Conservation (phyloP, 2,797 vertebrate species). For the Hydrophis major region DNA sequence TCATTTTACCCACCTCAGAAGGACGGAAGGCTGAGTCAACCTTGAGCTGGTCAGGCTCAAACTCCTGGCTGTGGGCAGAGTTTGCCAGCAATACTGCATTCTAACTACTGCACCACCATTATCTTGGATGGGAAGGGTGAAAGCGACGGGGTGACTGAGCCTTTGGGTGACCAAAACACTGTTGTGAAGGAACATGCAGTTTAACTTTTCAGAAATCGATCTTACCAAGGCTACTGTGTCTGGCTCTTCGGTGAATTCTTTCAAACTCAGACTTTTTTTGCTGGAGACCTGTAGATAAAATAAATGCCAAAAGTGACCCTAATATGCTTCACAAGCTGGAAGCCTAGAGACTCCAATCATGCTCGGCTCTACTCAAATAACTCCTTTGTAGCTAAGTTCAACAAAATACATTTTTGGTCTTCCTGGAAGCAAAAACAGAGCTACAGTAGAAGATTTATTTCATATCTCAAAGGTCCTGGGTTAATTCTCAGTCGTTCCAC, state of each 20-base stretch:
- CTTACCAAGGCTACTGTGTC: slow-evolving; percentile 82
- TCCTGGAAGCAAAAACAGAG: neutral
- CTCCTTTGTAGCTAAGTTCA: neutral
- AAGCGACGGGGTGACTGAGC: neutral
- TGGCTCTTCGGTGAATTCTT: slow-evolving; percentile 85
- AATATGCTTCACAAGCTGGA: neutral
- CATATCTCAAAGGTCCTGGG: neutral
- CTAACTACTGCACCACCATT: neutral
- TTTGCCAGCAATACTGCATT: too few species aligned
- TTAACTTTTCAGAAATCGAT: neutral
- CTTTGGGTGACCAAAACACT: neutral
- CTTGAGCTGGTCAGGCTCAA: too few species aligned
- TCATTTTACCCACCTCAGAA: too few species aligned
- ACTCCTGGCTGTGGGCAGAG: too few species aligned
- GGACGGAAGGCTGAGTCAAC: too few species aligned
- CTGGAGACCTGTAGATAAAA: slow-evolving; percentile 64
- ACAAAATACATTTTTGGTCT: neutral
- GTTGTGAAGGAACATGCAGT: rapidly evolving
- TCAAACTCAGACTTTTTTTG: slow-evolving; percentile 91
- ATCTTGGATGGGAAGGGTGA: neutral
- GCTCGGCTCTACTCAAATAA: neutral
- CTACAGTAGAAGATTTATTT: neutral
- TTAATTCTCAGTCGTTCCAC: neutral
- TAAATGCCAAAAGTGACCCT: neutral
- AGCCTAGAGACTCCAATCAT: neutral